Percentiles rank a stretch among this genome's conserved stretches.
Conservation (phyloP, 2,797 vertebrate genomes). For the Acanthornis magna region DNA sequence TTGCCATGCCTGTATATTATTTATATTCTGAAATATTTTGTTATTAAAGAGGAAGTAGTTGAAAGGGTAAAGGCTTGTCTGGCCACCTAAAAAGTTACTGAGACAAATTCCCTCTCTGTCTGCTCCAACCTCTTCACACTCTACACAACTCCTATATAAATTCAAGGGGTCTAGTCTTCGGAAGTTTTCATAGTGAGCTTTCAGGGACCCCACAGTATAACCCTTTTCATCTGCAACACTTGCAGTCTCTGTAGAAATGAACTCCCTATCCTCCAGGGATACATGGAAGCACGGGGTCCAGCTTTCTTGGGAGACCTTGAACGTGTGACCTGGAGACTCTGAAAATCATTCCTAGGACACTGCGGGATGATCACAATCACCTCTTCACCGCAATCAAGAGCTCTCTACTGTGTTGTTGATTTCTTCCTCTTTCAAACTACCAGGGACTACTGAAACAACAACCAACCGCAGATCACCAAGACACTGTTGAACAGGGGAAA, state of each 20-base stretch:
- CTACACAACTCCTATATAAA: not conserved
- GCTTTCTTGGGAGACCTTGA: not conserved
- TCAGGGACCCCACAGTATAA: not conserved
- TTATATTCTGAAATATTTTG: not conserved
- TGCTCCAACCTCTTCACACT: not conserved
- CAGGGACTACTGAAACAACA: no score
- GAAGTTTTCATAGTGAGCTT: not conserved
- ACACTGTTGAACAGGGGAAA: no score
- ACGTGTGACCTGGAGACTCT: not conserved
- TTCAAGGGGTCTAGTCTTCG: not conserved
- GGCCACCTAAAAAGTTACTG: not conserved
- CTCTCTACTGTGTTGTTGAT: not conserved
- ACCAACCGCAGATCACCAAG: no score
- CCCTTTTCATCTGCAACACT: not conserved
- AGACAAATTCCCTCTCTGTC: not conserved
- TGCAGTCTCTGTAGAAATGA: not conserved
- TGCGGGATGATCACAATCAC: not conserved
- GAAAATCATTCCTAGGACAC: not conserved
- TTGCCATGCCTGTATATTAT: not conserved
- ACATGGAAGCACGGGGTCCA: not conserved
- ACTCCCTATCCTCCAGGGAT: not conserved
- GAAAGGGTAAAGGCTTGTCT: not conserved
- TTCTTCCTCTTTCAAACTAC: not conserved
- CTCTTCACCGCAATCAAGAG: not conserved
- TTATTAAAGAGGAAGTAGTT: not conserved